Conservation (phyloP, 2,113 vertebrate species). For the Diphyllodes magnificus region DNA sequence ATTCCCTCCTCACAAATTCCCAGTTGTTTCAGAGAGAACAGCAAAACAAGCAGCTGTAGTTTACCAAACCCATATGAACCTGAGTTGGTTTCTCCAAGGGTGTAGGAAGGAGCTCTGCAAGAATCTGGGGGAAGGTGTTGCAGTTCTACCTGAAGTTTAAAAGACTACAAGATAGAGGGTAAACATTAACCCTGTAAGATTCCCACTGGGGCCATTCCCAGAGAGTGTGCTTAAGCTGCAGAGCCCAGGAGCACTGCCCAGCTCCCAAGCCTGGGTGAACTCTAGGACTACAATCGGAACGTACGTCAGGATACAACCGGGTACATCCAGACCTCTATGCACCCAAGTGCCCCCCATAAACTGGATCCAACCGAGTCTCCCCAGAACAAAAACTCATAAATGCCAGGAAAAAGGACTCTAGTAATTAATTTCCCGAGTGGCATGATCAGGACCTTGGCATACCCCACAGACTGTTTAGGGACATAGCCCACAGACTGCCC, state of each 20-base stretch:
- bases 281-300: rapidly evolving
- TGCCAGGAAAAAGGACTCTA: not conserved
- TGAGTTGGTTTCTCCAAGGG: not conserved
- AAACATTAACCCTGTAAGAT: not conserved
- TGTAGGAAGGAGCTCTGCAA: not conserved
- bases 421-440: not conserved
- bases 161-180: not conserved
- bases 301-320: rapidly evolving
- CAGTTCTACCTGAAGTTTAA: not conserved
- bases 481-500: not conserved
- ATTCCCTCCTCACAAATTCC: not conserved
- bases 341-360: not conserved
- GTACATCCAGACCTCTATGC: not conserved
- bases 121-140: not conserved
- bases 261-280: not conserved
- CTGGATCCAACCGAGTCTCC: not conserved
- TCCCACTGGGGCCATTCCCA: not conserved
- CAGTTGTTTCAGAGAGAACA: rapidly evolving
- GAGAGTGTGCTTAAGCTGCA: not conserved
- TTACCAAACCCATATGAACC: not conserved
- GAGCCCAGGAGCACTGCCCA: not conserved
- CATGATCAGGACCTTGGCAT: not conserved
- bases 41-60: not conserved
- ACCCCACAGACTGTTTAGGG: not conserved
- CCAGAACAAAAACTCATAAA: not conserved